These are phyloP conservation scores for Empis livida DNA, from an alignment of 2,888 invertebrate genomes.

Conservation along the genomic window DNA sequence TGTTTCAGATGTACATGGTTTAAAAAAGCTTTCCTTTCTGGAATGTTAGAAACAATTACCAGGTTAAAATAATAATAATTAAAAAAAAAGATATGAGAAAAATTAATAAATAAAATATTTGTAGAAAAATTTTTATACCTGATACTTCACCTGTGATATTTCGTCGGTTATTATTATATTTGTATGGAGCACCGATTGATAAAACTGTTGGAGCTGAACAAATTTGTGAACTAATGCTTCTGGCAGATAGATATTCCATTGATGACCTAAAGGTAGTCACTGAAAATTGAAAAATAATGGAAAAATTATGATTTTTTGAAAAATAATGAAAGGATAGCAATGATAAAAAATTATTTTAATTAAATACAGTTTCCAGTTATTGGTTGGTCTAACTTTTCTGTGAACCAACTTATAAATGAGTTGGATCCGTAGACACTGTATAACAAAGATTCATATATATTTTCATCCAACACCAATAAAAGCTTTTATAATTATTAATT, in stretches of 20 bases:
- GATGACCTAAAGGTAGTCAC: conserved; percentile 42
- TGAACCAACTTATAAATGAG: no score
- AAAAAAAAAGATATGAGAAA: not conserved
- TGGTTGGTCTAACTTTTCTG: no score
- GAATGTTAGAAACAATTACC: conserved; percentile 57
- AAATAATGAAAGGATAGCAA: no score
- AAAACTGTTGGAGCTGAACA: conserved; percentile 39
- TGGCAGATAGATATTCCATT: conserved; percentile 49
- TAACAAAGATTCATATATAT: no score
- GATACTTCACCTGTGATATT: conserved; percentile 51
- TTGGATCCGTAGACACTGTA: no score
- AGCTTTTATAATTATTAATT: no score
- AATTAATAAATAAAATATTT: conserved; percentile 15
- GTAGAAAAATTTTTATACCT: conserved; percentile 50
- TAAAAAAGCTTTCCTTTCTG: conserved; percentile 50
- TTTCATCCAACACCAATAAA: no score
- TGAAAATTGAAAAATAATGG: no score
- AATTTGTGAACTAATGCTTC: conserved; percentile 47
- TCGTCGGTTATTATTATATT: conserved; percentile 46
- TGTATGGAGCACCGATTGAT: conserved; percentile 49
- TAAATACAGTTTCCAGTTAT: no score
- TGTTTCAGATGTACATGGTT: conserved; percentile 50
- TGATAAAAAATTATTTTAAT: not conserved
- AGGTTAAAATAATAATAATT: conserved; percentile 33
- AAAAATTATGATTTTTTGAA: not conserved